These are phyloP conservation scores for Microcaecilia unicolor DNA, from an alignment of 2,797 vertebrate genomes.

Conservation along the genomic window DNA sequence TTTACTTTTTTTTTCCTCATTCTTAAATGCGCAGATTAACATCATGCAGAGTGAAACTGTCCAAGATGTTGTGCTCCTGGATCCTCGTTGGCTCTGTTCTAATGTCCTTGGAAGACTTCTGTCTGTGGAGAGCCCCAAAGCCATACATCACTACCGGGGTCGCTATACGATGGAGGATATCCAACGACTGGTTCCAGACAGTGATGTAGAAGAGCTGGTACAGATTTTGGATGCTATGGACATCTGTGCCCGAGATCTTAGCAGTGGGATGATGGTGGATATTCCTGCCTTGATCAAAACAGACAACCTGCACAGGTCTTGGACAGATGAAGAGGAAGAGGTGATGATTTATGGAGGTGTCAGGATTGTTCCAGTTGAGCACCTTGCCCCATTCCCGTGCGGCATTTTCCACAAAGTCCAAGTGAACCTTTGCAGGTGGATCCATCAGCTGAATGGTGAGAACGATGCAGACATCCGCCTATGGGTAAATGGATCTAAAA, in stretches of 20 bases:
- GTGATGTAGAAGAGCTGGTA: conserved; percentile 87
- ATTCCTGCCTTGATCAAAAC: conserved; percentile 93
- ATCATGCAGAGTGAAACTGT: conserved; percentile 97
- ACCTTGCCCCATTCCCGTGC: conserved; percentile 87
- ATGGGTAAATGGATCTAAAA: conserved; percentile 86
- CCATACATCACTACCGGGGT: conserved; percentile 93
- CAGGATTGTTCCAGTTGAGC: conserved; percentile 85
- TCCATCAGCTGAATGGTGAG: conserved; percentile 84
- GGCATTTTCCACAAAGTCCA: conserved; percentile 96
- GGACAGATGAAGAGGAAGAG: conserved; percentile 85
- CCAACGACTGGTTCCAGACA: conserved; percentile 81
- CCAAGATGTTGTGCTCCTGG: conserved; percentile 90
- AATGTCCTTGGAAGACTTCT: conserved; percentile 80
- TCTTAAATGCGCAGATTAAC: conserved; percentile 80
- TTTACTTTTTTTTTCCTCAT: background rate
- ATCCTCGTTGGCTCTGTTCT: conserved; percentile 93
- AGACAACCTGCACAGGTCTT: conserved; percentile 83
- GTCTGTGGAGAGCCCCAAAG: conserved; percentile 86
- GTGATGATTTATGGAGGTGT: conserved; percentile 82
- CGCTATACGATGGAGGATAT: conserved; percentile 91
- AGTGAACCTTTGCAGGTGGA: conserved; percentile 92
- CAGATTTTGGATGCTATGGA: conserved; percentile 97
- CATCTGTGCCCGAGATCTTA: conserved; percentile 82
- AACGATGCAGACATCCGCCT: conserved; percentile 81
- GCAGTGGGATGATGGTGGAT: conserved; percentile 88